These are phyloP conservation scores for Eptatretus burgeri DNA, from an alignment of 2,113 vertebrate species.

Conservation along the genomic window DNA sequence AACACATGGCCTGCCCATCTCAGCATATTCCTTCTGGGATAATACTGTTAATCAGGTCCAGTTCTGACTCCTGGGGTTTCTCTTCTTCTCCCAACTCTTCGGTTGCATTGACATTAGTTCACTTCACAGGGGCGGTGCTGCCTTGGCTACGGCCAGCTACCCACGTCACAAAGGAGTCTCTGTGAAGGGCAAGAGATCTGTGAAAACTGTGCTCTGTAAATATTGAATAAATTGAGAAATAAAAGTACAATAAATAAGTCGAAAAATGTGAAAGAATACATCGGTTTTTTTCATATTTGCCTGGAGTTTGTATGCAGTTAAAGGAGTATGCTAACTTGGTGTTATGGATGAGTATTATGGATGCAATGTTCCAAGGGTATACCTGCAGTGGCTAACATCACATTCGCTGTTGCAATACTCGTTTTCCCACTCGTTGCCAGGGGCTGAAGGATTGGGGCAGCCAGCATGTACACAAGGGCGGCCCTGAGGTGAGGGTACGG, in stretches of 20 bases:
- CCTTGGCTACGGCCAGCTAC: constrained; percentile 2
- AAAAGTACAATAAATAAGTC: background rate
- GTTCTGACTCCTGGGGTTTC: background rate
- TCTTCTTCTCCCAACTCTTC: background rate
- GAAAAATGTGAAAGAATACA: background rate
- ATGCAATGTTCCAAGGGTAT: background rate
- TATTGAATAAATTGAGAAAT: background rate
- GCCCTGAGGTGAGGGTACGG: constrained; percentile 3
- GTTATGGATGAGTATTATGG: background rate
- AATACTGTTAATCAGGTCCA: constrained; percentile 3
- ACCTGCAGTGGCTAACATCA: constrained; percentile 4
- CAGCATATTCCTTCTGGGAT: constrained; percentile 2
- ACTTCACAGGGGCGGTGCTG: constrained; percentile 3
- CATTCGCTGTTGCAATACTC: constrained; percentile 1
- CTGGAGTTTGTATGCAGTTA: background rate
- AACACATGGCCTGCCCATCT: constrained; percentile 1
- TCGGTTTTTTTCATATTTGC: background rate
- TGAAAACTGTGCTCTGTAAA: background rate
- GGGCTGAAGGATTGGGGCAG: background rate
- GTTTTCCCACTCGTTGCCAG: constrained; percentile 3
- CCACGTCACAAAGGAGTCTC: constrained; percentile 4
- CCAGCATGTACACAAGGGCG: constrained; percentile 1
- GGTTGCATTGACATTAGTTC: background rate
- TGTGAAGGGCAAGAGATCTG: background rate
- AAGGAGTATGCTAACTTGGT: background rate